Evolutionary conservation across 1,140 invertebrate species (phyloP).

Genomic region (Leptoteleia sp.): DNA sequence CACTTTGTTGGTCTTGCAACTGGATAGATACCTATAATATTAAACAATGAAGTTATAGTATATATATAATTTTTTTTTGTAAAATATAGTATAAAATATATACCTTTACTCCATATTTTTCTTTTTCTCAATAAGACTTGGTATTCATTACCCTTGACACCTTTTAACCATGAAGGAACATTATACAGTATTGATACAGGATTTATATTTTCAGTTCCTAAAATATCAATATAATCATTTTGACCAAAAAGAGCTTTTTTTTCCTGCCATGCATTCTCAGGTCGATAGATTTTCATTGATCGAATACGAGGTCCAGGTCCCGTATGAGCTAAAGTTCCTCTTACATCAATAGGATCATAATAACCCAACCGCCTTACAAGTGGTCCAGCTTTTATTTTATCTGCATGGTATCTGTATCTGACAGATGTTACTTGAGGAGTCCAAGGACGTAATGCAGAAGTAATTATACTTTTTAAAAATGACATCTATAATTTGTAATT

Average conservation of each 20-base stretch:
- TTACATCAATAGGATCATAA: constrained; percentile 81
- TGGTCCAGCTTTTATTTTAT: constrained; percentile 84
- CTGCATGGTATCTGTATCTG: constrained; percentile 85
- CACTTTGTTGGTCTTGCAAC: constrained; percentile 87
- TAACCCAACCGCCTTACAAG: constrained; percentile 86
- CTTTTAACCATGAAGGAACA: constrained; percentile 92
- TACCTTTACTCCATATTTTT: constrained; percentile 82
- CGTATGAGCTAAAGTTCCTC: constrained; percentile 86
- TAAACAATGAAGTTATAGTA: too few species aligned
- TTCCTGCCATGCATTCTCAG: constrained; percentile 87
- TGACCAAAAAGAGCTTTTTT: constrained; percentile 93
- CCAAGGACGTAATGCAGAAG: constrained; percentile 60
- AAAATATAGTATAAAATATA: too few species aligned
- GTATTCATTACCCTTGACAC: constrained; percentile 93
- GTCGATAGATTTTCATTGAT: constrained; percentile 87
- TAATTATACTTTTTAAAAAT: constrained; percentile 9
- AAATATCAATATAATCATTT: constrained; percentile 98
- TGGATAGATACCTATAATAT: constrained; percentile 81
- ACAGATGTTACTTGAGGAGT: constrained; percentile 78
- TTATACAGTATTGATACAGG: constrained; percentile 91
- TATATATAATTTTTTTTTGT: too few species aligned
- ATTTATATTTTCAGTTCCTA: constrained; percentile 90
- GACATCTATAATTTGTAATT: constrained; percentile 30
- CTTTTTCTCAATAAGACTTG: constrained; percentile 89
- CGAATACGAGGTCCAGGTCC: constrained; percentile 76